These are phyloP conservation scores for Zosterops lateralis DNA, from an alignment of 2,113 vertebrate genomes.

Conservation along the genomic window DNA sequence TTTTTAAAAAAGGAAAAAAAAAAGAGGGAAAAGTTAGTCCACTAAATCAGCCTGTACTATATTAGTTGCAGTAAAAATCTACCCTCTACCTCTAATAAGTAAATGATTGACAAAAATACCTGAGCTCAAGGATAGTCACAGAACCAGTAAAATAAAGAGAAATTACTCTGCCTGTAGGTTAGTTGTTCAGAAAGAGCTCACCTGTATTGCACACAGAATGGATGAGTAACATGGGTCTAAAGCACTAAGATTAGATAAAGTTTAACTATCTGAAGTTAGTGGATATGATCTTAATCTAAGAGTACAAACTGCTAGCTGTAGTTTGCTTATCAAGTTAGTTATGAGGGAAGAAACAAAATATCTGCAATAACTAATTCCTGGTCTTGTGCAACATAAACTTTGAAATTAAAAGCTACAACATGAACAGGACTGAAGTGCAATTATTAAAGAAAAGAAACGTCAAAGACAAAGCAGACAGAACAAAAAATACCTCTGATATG, in stretches of 20 bases:
- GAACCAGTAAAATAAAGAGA: background rate
- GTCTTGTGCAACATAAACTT: background rate
- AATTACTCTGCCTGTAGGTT: background rate
- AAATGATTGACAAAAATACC: background rate
- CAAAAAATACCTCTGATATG: background rate
- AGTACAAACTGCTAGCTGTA: background rate
- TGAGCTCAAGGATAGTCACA: background rate
- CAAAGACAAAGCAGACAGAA: background rate
- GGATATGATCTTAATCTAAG: background rate
- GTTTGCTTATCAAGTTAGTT: background rate
- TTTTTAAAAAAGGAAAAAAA: background rate
- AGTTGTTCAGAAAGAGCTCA: background rate
- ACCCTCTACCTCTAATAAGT: background rate
- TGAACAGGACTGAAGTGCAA: background rate
- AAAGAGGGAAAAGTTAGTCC: background rate
- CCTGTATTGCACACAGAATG: background rate
- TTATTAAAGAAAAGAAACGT: background rate
- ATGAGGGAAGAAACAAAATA: background rate
- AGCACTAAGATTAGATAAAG: background rate
- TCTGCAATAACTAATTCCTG: background rate
- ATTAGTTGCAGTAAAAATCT: background rate
- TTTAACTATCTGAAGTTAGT: background rate
- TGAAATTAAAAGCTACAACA: background rate
- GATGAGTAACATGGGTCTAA: background rate
- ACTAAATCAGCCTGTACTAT: background rate